Evolutionary conservation across 2,797 vertebrate species (phyloP).

Genomic region (Chrosomus eos): DNA sequence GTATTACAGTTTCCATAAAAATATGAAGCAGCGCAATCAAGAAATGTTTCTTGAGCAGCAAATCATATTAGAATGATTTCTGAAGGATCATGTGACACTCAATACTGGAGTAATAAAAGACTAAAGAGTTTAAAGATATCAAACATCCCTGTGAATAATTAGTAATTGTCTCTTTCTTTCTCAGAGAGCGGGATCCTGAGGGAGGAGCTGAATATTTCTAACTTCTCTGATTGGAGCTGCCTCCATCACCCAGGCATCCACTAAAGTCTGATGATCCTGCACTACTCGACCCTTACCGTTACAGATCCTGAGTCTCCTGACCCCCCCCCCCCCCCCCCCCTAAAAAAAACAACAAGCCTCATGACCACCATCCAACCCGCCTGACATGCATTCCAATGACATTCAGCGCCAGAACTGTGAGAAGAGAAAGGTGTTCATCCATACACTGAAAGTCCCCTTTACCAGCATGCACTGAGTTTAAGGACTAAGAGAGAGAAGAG

Average conservation of each 20-base stretch:
- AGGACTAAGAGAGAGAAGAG: slow-evolving; percentile 32
- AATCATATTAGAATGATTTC: neutral
- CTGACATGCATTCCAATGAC: slow-evolving; percentile 29
- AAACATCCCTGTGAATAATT: neutral
- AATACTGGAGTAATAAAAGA: neutral
- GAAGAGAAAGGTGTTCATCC: slow-evolving; percentile 16
- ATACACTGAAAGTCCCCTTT: slow-evolving; percentile 36
- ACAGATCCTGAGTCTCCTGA: slow-evolving; percentile 40
- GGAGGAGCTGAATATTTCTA: slow-evolving; percentile 62
- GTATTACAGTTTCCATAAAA: neutral
- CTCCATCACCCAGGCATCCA: slow-evolving; percentile 35
- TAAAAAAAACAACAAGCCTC: slow-evolving; percentile 27
- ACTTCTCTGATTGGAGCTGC: slow-evolving; percentile 56
- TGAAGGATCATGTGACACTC: neutral
- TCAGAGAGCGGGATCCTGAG: slow-evolving; percentile 60
- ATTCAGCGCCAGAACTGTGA: slow-evolving; percentile 19
- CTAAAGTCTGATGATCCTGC: slow-evolving; percentile 46
- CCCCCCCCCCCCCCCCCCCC: slow-evolving; percentile 1
- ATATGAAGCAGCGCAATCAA: neutral
- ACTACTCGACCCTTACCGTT: slow-evolving; percentile 52
- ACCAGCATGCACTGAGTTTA: slow-evolving; percentile 39
- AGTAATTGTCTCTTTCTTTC: slow-evolving; percentile 1
- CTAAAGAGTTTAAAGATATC: neutral
- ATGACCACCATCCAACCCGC: slow-evolving; percentile 12
- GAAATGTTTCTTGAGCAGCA: neutral